These are phyloP conservation scores for Hystrix cristata DNA, from an alignment of 2,113 vertebrate species.

Conservation along the genomic window DNA sequence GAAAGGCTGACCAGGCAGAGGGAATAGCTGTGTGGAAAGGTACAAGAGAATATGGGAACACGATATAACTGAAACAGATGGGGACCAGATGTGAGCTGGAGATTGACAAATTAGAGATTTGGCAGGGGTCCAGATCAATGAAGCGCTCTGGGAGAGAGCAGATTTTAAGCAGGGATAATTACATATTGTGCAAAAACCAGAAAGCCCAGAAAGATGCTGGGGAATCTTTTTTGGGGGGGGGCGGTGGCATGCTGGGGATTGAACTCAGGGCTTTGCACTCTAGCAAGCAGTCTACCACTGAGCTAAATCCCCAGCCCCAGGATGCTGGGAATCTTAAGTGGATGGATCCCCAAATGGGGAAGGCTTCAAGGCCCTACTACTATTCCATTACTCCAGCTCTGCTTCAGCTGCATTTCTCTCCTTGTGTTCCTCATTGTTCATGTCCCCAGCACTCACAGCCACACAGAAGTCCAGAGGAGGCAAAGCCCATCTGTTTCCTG, in stretches of 20 bases:
- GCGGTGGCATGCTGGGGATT: neutral
- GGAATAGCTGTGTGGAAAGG: neutral
- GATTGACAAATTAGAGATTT: neutral
- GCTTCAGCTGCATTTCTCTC: neutral
- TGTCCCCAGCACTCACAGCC: neutral
- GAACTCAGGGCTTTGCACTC: no score
- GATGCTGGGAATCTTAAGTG: neutral
- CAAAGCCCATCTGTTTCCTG: conserved; percentile 11
- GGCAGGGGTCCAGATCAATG: neutral
- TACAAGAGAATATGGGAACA: neutral
- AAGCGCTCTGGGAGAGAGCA: neutral
- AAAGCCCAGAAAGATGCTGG: neutral
- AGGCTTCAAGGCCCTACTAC: neutral
- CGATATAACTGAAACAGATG: neutral
- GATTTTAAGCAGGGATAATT: conserved; percentile 35
- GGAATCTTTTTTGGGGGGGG: no score
- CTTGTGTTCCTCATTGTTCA: neutral
- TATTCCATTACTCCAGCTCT: neutral
- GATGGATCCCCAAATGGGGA: neutral
- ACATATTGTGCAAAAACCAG: neutral
- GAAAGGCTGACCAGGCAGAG: neutral
- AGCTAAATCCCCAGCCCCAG: neutral
- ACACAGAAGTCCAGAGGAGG: neutral
- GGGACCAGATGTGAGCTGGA: neutral
- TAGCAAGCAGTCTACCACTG: no score